Percentiles rank a stretch among this genome's conserved stretches.
phyloP scores from a whole-genome alignment of 2,113 vertebrate species.

The Apodemus speciosus region DNA sequence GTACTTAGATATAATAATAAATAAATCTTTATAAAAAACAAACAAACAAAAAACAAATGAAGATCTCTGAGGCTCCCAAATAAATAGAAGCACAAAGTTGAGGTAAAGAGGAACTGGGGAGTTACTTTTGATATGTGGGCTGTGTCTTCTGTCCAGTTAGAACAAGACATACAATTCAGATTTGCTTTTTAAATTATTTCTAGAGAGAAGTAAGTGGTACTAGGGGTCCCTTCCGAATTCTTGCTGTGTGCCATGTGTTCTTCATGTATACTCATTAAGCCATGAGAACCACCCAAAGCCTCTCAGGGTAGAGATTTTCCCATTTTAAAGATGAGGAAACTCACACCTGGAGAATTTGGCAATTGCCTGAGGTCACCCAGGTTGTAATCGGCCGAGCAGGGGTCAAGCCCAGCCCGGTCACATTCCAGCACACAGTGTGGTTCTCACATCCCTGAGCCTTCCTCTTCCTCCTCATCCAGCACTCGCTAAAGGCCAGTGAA shows the following conservation, averaged over 20 bases:
- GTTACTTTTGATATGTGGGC: background rate
- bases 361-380: slow-evolving; percentile 52
- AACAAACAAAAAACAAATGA: background rate
- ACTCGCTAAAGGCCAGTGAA: background rate
- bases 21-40: too few species aligned
- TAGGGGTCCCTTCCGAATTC: slow-evolving; percentile 47
- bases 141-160: slow-evolving; percentile 32
- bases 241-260: slow-evolving; percentile 38
- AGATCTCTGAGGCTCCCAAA: background rate
- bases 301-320: slow-evolving; percentile 56
- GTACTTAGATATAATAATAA: too few species aligned
- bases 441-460: slow-evolving; percentile 3
- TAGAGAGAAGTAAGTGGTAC: slow-evolving; percentile 60
- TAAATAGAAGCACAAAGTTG: slow-evolving; percentile 9
- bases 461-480: background rate
- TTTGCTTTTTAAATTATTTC: slow-evolving; percentile 65
- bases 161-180: slow-evolving; percentile 46
- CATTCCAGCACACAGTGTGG: background rate
- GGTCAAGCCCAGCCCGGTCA: slow-evolving; percentile 56
- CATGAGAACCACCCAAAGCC: slow-evolving; percentile 20
- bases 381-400: slow-evolving; percentile 3
- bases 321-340: slow-evolving; percentile 73
- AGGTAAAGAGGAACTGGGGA: background rate
- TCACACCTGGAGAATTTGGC: slow-evolving; percentile 34
- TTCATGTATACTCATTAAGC: slow-evolving; percentile 21